Base-by-base conservation (phyloP, 1,140 invertebrate genomes). In the Panagrolaimus sp. region DNA sequence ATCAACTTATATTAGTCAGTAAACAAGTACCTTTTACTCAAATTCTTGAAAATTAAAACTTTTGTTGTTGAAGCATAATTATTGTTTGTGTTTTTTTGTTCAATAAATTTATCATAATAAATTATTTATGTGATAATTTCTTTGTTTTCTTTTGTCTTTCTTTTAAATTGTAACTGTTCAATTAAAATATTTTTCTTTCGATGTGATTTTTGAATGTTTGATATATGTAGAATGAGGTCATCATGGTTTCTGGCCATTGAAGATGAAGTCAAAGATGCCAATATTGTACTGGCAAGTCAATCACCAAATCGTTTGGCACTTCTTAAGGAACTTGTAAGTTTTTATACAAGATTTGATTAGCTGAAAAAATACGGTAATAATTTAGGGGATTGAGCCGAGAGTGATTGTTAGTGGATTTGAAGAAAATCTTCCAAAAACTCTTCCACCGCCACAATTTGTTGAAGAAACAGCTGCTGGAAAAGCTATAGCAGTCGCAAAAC, bases 1-100 rank as follows among this genome's bases (percentile, higher is more conserved):
- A 98, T 84, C 90, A 95, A 82, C 97, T 96, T 85, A 86, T 98
- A 62, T 94, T 98, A 61, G 90, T 98, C 47, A 96, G 93, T 74
- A 98, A 98, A 85, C 90, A 93, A 81, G 94, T 93, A 86, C 90
- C 95, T 14, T 98, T 98, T 84, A 94, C 95, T 38, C 31, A 38
- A 38, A 7, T 38, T 38, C 2, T 38, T 79, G 31, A 38, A 38
- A 38, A 38, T 4, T 38, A 38, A 38, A 38, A 4, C 7, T 38
- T 38, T n/a, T n/a, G n/a, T n/a, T n/a, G n/a, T n/a, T n/a, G n/a
- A n/a, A n/a, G n/a, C 31, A 38, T 38, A 38, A 38, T n/a, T n/a
- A 38, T 38, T 38, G 2, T 38, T 38, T 38, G 31, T 38, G n/a
- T n/a, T n/a, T n/a, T 38, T 38, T 38, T 38, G 31, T 38, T 38